Conservation (phyloP, 2,113 vertebrate species). For the human region GRCh38 chr4:151253001-151253500, state of each 20-base stretch:
- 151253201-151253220: background rate
- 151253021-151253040: background rate
- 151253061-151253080: background rate
- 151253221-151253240: background rate
- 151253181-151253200: background rate
- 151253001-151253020: background rate
- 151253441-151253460: background rate
- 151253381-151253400: background rate
- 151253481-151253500: too few species aligned
- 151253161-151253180: background rate
- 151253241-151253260: background rate
- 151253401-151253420: background rate
- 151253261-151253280: background rate
- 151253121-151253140: background rate
- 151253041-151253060: background rate
- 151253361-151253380: background rate
- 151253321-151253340: background rate
- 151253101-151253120: slow-evolving; percentile 17
- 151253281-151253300: background rate
- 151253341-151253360: background rate
- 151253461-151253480: too few species aligned
- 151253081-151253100: slow-evolving; percentile 8
- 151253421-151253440: background rate
- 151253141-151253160: background rate
- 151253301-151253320: background rate